Evolutionary conservation across 2,113 vertebrate genomes (phyloP), one percentile per base, ranked within the genome.

Genomic region (Spilogale gracilis): DNA sequence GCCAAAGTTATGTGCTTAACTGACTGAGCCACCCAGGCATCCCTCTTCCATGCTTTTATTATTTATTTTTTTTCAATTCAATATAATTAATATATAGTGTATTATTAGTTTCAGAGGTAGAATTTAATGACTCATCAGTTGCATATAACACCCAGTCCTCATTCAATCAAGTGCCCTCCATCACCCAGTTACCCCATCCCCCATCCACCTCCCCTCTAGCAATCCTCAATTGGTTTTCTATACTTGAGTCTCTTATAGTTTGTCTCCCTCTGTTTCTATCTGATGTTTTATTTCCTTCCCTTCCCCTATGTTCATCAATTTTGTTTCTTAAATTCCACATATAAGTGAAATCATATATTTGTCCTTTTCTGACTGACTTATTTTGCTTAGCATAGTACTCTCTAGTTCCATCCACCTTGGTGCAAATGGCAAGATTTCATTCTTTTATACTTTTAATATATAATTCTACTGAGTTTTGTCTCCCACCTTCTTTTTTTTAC

Each of bases 371-470:
- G 67, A 69, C 65, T n/a, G 16, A 69, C 17, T 69, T 69, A 38
- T 20, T 69, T 69, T 8, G 9, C 17, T 69, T 69, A 18, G 17
- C n/a, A 69, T 69, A 69, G 38, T 38, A 69, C 67, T 8, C n/a
- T 69, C 67, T 69, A 38, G 67, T 69, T 69, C 16, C 17, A 69
- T 18, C 16, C 16, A 38, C 67, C 18, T 69, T 18, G n/a, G 7
- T 69, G 32, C 32, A 69, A 69, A 69, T 69, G 67, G 67, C 17
- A 69, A 69, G 32, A 69, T 69, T 38, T 69, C 32, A 38, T 38
- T 95, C 45, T 63, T 87, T 88, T 85, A 86, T 60, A 23, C 13
- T 89, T 91, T 83, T 61, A 86, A 83, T 87, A 83, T 14, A 86
- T 21, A 86, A 83, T 88, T 90, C n/a, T 50, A 45, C 65, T 91